Conservation (phyloP, 2,113 vertebrate species). For the Scartelaos histophorus region DNA sequence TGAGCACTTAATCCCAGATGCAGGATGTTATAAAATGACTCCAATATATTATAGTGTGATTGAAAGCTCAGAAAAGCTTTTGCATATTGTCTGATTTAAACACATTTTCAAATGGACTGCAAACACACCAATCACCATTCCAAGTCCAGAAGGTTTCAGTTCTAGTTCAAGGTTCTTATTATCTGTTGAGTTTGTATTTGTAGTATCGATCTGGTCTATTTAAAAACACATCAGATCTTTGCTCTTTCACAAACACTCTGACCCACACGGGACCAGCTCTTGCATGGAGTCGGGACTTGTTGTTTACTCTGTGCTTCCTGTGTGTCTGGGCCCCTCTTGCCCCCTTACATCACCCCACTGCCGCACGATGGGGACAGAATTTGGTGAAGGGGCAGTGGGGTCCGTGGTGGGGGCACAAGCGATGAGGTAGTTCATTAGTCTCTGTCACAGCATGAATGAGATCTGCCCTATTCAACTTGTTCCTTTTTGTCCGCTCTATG, state of each 20-base stretch:
- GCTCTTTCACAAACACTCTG: constrained; percentile 30
- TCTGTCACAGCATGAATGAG: constrained; percentile 63
- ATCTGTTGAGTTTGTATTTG: background rate
- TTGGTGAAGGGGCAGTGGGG: constrained; percentile 47
- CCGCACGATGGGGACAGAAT: constrained; percentile 49
- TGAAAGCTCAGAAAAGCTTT: too few species aligned
- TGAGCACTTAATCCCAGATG: too few species aligned
- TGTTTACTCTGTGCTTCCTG: constrained; percentile 77
- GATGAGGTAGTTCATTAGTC: constrained; percentile 71
- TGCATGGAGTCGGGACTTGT: constrained; percentile 49
- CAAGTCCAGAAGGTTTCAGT: too few species aligned
- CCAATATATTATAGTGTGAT: too few species aligned
- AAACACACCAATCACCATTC: too few species aligned
- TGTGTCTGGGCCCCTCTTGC: constrained; percentile 67
- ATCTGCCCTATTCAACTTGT: constrained; percentile 59
- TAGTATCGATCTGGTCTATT: background rate
- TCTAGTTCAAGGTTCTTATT: background rate
- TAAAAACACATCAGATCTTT: constrained; percentile 38
- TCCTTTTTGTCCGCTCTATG: background rate
- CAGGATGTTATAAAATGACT: too few species aligned
- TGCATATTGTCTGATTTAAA: background rate
- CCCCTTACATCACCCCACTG: constrained; percentile 76
- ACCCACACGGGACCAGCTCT: constrained; percentile 32
- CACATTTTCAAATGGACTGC: too few species aligned
- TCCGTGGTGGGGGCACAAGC: constrained; percentile 21